These are phyloP conservation scores for Physocephala rufipes DNA, from an alignment of 2,888 invertebrate species.

Conservation along the genomic window DNA sequence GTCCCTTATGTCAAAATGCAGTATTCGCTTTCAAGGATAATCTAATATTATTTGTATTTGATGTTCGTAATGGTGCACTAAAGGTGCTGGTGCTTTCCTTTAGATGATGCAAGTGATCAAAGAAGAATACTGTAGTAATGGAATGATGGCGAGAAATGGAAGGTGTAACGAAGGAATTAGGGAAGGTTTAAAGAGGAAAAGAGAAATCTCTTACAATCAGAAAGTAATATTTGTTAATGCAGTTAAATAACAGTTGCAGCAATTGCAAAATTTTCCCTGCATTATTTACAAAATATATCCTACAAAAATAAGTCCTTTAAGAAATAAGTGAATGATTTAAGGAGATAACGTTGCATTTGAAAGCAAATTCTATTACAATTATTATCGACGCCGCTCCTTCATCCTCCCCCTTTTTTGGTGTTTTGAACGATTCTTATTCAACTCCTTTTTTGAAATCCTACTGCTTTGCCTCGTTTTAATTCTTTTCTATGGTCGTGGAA, in stretches of 20 bases:
- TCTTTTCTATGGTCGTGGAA: constrained; percentile 2
- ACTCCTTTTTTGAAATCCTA: neutral
- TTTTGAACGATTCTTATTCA: too few relatives aligned
- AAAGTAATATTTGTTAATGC: neutral
- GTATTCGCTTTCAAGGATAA: constrained; percentile 64
- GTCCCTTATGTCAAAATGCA: neutral
- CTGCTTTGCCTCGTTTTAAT: neutral
- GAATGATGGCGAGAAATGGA: too few relatives aligned
- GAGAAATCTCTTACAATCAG: neutral
- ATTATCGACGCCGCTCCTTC: too few relatives aligned
- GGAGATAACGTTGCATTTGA: neutral
- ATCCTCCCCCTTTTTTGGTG: too few relatives aligned
- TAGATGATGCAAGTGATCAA: too few relatives aligned
- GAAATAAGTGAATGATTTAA: neutral
- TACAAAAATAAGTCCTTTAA: too few relatives aligned
- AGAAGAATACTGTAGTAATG: too few relatives aligned
- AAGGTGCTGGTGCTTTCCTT: constrained; percentile 9
- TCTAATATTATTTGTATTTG: constrained; percentile 58
- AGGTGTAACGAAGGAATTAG: too few relatives aligned
- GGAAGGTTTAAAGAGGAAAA: neutral
- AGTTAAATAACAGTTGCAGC: too few relatives aligned
- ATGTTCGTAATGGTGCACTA: constrained; percentile 19
- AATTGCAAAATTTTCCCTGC: too few relatives aligned
- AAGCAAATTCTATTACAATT: neutral
- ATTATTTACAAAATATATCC: too few relatives aligned